Base-by-base conservation (phyloP, 1,140 invertebrate genomes). In the Lordiphosa clarofinis region DNA sequence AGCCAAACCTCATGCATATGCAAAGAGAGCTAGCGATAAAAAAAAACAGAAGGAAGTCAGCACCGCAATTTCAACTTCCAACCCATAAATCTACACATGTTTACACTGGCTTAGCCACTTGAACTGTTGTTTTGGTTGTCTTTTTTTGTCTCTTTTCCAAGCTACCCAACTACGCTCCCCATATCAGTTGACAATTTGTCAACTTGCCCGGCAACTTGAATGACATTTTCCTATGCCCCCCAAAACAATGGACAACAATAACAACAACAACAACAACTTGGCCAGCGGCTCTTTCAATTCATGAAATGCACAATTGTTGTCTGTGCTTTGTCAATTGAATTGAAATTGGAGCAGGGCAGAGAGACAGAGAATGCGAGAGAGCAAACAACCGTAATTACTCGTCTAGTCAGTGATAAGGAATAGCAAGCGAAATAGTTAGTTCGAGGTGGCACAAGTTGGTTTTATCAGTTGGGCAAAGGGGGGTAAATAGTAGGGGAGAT, bases 171-270 rank as follows among this genome's bases (percentile, higher is more conserved):
- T 31, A 31, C 28, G 42, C 42, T 35, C 47, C 13, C 78, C 78
- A 82, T 82, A 82, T 82, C 76, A 82, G 76, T 76, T 82, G 68
- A 84, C 76, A 82, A 82, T 82, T 82, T 82, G 76, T 82, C 76
- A 82, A 78, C 67, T 55, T 56, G 43, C 73, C 60, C 53, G 59
- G 68, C 73, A 76, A 82, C 78, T 84, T 75, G 75, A 82, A 84
- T 82, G 76, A 76, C 76, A 84, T 76, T 82, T 75, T 75, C 75
- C 76, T 57, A 69, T 66, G 52, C 44, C 9, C 39, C 21, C 56
- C 37, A 37, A 52, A 81, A 82, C 78, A 82, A 82, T 75, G 65
- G 72, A 35, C 71, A 78, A 46, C 55, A 56, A 63, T 21, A 57
- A 36, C 35, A 55, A 69, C 54, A 54, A 37, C 40, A 28, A 39